Conservation (phyloP, 2,113 vertebrate species). For the Jacana jacana region DNA sequence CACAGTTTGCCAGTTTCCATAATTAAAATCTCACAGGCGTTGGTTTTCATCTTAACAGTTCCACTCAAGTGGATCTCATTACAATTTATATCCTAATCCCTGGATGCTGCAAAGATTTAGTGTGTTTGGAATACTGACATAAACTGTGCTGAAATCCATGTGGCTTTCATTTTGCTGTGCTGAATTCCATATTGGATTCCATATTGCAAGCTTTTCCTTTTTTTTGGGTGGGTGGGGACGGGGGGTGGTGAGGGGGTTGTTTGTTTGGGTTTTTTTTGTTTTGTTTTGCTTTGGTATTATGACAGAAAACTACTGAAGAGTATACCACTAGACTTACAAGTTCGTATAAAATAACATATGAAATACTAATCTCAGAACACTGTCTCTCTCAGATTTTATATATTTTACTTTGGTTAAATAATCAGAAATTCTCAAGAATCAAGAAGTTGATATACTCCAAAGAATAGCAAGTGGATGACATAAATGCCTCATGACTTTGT, state of each 20-base stretch:
- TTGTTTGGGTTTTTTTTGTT: too few species aligned
- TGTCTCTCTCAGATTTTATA: background rate
- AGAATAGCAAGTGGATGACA: background rate
- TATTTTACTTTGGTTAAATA: background rate
- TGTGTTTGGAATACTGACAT: background rate
- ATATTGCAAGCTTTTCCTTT: background rate
- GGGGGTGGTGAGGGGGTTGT: too few species aligned
- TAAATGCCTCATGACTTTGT: background rate
- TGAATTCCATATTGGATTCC: background rate
- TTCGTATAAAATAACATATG: background rate
- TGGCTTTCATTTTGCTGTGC: background rate
- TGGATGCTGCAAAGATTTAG: background rate
- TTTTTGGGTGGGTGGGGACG: too few species aligned
- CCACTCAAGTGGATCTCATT: background rate
- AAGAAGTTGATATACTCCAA: background rate
- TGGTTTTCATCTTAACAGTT: background rate
- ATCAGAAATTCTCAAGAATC: background rate
- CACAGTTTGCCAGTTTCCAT: background rate
- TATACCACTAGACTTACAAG: background rate
- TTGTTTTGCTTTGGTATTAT: too few species aligned
- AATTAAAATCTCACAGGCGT: slow-evolving; percentile 32
- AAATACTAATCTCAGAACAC: background rate
- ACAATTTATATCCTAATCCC: background rate
- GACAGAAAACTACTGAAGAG: background rate
- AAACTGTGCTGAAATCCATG: background rate